Base-by-base conservation (phyloP, 2,888 invertebrate genomes). In the Osmoderma eremita region DNA sequence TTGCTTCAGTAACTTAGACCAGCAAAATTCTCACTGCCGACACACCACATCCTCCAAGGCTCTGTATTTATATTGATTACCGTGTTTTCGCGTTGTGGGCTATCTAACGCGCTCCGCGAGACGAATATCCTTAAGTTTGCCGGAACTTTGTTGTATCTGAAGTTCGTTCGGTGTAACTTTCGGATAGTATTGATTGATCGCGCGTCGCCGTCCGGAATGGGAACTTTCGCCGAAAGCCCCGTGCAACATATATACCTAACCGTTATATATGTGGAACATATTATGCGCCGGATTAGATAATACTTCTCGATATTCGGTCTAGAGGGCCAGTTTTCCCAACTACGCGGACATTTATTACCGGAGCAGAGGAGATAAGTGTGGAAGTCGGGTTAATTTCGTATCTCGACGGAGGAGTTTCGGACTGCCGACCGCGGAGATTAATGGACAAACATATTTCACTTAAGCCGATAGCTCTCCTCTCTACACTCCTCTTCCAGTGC, bases 141-240 rank as follows among this genome's bases (percentile, higher is more conserved):
- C 13, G n/a, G 58, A 61, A 61, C 30, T 61, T 61, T 36, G 30
- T 30, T 30, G 58, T 61, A 61, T 61, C 58, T 30, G 58, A 12
- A 45, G 58, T 61, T 61, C 45, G 58, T 61, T 61, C 45, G 45
- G 45, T 45, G 45, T 61, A 61, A 61, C 58, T 36, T 45, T 61
- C 58, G 58, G 58, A 61, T 61, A 61, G 45, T 61, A 61, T 61
- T 61, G 58, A 61, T 61, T 61, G 58, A 61, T 61, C 42, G 58
- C 17, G 45, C 45, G 30, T 30, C 30, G 30, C 30, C 30, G 30
- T 30, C 56, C 30, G 45, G 45, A 61, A 45, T 45, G 45, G 30
- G 45, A 61, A 61, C 45, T 61, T 61, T 61, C 45, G 45, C 1
- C 58, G n/a, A 45, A 45, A 48, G 12, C 24, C 45, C 41, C 45